These are phyloP conservation scores for Phylloscopus trochilus DNA, from an alignment of 2,113 vertebrate genomes.

Conservation along the genomic window DNA sequence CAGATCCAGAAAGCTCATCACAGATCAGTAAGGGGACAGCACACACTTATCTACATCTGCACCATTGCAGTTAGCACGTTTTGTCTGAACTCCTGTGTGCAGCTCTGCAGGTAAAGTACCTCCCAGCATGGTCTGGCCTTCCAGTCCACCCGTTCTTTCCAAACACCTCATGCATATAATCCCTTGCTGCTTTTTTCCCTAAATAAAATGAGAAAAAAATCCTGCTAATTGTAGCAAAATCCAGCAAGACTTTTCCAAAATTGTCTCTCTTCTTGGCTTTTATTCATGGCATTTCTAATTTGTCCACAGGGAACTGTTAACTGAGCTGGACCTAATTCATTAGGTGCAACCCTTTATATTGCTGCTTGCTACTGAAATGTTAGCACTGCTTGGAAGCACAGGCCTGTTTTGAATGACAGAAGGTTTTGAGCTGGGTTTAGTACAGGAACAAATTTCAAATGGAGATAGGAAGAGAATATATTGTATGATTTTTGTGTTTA, in stretches of 20 bases:
- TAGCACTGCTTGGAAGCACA: background rate
- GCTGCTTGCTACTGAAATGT: background rate
- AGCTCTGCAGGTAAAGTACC: background rate
- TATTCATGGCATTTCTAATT: background rate
- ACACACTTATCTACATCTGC: background rate
- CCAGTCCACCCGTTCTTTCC: background rate
- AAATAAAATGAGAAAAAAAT: background rate
- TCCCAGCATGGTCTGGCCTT: background rate
- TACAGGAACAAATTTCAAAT: background rate
- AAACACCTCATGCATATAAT: background rate
- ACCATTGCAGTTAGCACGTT: fast-evolving
- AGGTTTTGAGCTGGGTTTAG: background rate
- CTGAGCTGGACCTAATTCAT: background rate
- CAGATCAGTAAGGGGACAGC: background rate
- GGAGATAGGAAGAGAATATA: background rate
- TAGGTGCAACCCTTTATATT: background rate
- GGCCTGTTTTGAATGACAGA: background rate
- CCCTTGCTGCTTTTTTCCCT: background rate
- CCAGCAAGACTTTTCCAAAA: background rate
- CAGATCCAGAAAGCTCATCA: background rate
- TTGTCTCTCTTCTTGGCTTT: background rate
- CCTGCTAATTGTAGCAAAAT: background rate
- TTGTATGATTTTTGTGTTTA: background rate
- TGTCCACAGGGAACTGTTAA: background rate
- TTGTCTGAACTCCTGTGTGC: background rate